Conservation (phyloP, 92 coral and sea anemone genomes). For the Umimayanthus chanpuru region DNA sequence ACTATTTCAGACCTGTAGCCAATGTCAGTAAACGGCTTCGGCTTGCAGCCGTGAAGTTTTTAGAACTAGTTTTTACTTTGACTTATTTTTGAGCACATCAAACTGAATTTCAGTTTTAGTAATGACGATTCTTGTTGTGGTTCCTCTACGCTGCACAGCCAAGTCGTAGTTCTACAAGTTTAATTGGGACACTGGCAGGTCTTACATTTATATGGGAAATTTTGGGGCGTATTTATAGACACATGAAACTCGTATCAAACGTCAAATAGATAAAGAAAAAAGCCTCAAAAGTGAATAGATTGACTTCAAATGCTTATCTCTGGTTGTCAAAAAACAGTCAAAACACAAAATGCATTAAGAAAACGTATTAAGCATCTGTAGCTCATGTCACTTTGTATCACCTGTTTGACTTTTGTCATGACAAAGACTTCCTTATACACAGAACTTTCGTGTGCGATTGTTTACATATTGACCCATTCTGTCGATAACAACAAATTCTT, state of each 20-base stretch:
- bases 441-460: neutral
- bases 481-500: no score
- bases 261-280: neutral
- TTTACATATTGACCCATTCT: no score
- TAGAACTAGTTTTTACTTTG: no score
- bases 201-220: neutral
- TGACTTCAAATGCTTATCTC: neutral
- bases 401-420: neutral
- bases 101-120: no score
- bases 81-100: neutral
- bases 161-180: neutral
- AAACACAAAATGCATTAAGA: neutral
- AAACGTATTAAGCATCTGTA: neutral
- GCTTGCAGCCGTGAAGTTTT: no score
- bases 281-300: neutral
- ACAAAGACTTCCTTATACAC: neutral
- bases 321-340: conserved; percentile 34
- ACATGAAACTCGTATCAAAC: neutral
- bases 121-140: no score
- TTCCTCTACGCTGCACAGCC: neutral
- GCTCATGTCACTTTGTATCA: neutral
- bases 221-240: neutral
- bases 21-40: no score
- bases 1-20: no score
- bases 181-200: neutral